Conservation (phyloP, 2,888 invertebrate genomes). For the Cyrtodaria siliqua region DNA sequence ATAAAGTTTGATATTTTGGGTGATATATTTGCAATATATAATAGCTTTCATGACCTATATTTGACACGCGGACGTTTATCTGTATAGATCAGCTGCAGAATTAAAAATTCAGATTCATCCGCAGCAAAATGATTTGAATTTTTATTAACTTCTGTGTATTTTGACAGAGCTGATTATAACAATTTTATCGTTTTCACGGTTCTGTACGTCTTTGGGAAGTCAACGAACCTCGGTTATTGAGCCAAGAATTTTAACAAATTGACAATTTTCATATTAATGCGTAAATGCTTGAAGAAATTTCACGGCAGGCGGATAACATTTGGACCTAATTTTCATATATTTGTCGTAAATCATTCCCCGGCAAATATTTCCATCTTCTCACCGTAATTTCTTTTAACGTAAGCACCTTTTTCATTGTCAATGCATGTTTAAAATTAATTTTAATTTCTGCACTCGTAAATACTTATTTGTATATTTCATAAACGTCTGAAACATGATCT, state of each 20-base stretch:
- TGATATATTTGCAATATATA: slow-evolving; percentile 4
- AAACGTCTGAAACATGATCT: too few relatives aligned
- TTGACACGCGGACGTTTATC: background rate
- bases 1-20: background rate
- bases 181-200: slow-evolving; percentile 34
- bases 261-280: slow-evolving; percentile 61
- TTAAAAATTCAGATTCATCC: background rate
- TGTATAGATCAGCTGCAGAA: background rate
- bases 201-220: background rate
- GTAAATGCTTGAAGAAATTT: slow-evolving; percentile 60
- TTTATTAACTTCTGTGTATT: slow-evolving; percentile 34
- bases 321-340: slow-evolving; percentile 55
- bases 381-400: too few relatives aligned
- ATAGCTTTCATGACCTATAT: background rate
- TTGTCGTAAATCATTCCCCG: slow-evolving; percentile 48
- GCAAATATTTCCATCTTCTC: too few relatives aligned
- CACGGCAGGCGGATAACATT: slow-evolving; percentile 62
- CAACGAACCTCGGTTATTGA: slow-evolving; percentile 5
- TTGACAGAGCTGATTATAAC: slow-evolving; percentile 14
- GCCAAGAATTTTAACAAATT: slow-evolving; percentile 53
- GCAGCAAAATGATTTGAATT: slow-evolving; percentile 20
- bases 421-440: too few relatives aligned
- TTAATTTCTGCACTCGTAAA: too few relatives aligned
- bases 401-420: too few relatives aligned
- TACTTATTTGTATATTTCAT: too few relatives aligned